These are phyloP conservation scores for Cantharis nigra DNA, from an alignment of 2,888 invertebrate species.

Conservation along the genomic window DNA sequence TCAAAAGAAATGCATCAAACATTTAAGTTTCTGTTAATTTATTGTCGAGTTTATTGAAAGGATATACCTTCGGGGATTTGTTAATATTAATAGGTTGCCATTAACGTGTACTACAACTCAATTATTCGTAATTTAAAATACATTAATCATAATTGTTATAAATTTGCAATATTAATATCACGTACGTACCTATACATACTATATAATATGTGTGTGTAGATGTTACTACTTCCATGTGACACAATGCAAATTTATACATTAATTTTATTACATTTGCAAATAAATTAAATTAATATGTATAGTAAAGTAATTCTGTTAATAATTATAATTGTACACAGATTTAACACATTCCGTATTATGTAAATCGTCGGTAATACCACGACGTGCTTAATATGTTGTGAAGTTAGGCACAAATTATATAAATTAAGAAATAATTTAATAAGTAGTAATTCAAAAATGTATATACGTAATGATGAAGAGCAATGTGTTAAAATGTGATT, in stretches of 20 bases:
- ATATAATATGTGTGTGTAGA: too few relatives aligned
- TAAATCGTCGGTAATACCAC: too few relatives aligned
- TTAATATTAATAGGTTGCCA: constrained; percentile 45
- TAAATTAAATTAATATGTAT: neutral
- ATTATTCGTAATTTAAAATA: constrained; percentile 45
- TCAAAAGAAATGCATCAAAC: neutral
- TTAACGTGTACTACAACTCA: constrained; percentile 46
- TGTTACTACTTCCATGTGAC: neutral
- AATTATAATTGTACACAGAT: neutral
- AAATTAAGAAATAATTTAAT: too few relatives aligned
- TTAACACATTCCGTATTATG: too few relatives aligned
- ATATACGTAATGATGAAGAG: neutral
- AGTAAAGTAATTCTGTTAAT: neutral
- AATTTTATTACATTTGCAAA: neutral
- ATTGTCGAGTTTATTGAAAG: constrained; percentile 30
- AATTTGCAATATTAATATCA: constrained; percentile 38
- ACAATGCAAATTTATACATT: neutral
- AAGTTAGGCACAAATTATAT: too few relatives aligned
- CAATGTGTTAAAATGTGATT: neutral
- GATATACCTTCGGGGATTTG: constrained; percentile 37
- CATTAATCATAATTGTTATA: constrained; percentile 46
- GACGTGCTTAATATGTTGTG: too few relatives aligned
- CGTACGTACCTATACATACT: neutral
- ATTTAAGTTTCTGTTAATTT: constrained; percentile 6
- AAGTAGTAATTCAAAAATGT: neutral